A percentile compares a stretch with the other conserved stretches of the same genome.
Evolutionary conservation across 2,888 invertebrate genomes (phyloP).

Genomic region (Cheiracanthium punctorium): DNA sequence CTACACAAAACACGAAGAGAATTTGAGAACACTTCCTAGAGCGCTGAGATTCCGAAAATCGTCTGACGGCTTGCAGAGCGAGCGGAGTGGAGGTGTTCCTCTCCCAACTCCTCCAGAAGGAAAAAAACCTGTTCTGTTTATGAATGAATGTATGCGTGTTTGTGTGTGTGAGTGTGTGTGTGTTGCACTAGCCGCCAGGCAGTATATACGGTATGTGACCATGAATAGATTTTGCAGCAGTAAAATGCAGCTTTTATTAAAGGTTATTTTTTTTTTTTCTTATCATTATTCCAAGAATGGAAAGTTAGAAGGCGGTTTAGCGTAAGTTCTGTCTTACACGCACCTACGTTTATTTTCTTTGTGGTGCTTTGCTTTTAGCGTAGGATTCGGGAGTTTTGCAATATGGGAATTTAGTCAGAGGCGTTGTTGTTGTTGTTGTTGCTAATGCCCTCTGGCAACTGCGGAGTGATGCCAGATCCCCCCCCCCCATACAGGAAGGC

Average conservation of each 20-base stretch:
- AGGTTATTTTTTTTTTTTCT: background rate
- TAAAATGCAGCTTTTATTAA: background rate
- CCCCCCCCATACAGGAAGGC: no score
- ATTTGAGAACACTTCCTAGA: no score
- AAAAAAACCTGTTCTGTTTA: background rate
- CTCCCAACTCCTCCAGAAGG: background rate
- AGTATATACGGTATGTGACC: background rate
- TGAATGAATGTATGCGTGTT: background rate
- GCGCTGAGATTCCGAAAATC: background rate
- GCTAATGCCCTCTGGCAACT: no score
- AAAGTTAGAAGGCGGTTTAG: background rate
- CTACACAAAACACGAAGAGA: no score
- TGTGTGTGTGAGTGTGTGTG: no score
- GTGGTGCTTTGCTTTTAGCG: background rate
- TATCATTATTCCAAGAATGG: background rate
- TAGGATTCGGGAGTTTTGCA: background rate
- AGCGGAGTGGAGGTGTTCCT: slow-evolving; percentile 8
- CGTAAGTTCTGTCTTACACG: background rate
- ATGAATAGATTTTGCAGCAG: background rate
- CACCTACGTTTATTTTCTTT: background rate
- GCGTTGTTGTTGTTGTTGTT: no score
- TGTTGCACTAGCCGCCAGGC: background rate
- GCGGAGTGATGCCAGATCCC: no score
- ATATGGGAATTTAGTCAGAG: no score
- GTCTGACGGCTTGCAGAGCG: background rate